Percentiles rank a stretch among this genome's conserved stretches.
Conservation (phyloP, 2,113 vertebrate species). For the Stictonetta naevosa region DNA sequence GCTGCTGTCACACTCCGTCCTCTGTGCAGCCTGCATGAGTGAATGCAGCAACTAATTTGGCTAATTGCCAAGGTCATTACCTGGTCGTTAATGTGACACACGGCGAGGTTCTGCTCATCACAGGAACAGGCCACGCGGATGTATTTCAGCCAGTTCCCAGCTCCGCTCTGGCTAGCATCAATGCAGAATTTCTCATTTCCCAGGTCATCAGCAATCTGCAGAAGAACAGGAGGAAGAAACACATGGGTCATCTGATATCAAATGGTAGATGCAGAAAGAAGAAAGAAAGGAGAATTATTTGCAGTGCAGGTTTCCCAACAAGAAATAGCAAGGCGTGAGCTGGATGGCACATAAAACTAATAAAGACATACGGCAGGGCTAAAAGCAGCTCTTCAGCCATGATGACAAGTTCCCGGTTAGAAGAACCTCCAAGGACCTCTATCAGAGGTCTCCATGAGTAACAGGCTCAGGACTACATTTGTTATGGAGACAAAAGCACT, state of each 20-base stretch:
- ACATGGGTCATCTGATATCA: not conserved
- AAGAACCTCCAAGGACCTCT: not conserved
- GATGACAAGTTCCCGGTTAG: not conserved
- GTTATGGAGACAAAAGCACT: not conserved
- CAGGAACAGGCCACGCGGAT: constrained; percentile 88
- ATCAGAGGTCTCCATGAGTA: not conserved
- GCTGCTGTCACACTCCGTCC: fast-evolving
- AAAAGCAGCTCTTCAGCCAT: not conserved
- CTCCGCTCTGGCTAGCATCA: constrained; percentile 76
- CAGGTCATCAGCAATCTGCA: constrained; percentile 90
- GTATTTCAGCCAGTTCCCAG: constrained; percentile 93
- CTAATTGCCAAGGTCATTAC: constrained; percentile 39
- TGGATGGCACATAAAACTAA: fast-evolving
- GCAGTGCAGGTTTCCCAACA: not conserved
- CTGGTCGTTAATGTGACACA: constrained; percentile 92
- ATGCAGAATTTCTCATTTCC: constrained; percentile 87
- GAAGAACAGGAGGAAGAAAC: not conserved
- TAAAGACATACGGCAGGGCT: fast-evolving
- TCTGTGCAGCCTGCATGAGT: not conserved
- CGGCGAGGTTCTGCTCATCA: constrained; percentile 89
- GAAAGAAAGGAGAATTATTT: not conserved
- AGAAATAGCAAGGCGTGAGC: not conserved
- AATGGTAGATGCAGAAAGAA: fast-evolving
- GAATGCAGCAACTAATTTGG: not conserved
- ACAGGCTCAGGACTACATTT: not conserved